These are phyloP conservation scores for Rhabditoides inermis DNA, from an alignment of 2,888 invertebrate species.

Conservation along the genomic window DNA sequence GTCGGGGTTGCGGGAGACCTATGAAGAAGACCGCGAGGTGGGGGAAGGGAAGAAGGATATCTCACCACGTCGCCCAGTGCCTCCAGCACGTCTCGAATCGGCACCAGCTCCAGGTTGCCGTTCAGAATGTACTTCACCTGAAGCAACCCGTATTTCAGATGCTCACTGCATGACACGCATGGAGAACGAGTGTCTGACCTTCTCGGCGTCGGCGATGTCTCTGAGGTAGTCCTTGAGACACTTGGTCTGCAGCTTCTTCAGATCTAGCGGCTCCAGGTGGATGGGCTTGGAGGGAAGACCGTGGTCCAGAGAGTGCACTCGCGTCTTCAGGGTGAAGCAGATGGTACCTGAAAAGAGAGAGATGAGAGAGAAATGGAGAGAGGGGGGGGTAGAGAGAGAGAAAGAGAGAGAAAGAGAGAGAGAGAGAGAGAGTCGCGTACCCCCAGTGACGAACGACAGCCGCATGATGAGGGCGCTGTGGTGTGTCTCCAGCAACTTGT, in stretches of 20 bases:
- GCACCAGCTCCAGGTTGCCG: slow-evolving; percentile 29
- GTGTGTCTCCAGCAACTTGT: slow-evolving; percentile 26
- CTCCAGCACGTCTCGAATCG: slow-evolving; percentile 36
- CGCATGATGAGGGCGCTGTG: slow-evolving; percentile 37
- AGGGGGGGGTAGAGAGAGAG: neutral
- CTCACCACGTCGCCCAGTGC: slow-evolving; percentile 26
- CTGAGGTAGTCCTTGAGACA: slow-evolving; percentile 48
- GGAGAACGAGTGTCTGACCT: too few relatives aligned
- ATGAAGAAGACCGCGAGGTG: neutral
- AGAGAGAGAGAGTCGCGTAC: slow-evolving; percentile 8
- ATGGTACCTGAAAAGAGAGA: slow-evolving; percentile 27
- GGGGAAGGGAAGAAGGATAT: slow-evolving; percentile 27
- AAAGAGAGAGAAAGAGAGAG: neutral
- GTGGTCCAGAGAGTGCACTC: slow-evolving; percentile 32
- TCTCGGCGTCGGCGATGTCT: slow-evolving; percentile 49
- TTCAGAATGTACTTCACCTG: slow-evolving; percentile 47
- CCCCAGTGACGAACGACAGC: slow-evolving; percentile 39
- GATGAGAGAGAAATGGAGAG: neutral
- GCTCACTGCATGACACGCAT: too few relatives aligned
- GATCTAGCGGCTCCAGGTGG: slow-evolving; percentile 48
- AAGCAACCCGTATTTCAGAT: neutral
- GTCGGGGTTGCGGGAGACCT: neutral
- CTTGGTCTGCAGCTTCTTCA: slow-evolving; percentile 48
- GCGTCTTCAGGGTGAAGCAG: slow-evolving; percentile 40
- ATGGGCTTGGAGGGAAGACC: slow-evolving; percentile 28